Percentiles rank a stretch among this genome's conserved stretches.
These are phyloP conservation scores for Pterocles burchelli DNA, from an alignment of 2,113 vertebrate species.

Conservation along the genomic window DNA sequence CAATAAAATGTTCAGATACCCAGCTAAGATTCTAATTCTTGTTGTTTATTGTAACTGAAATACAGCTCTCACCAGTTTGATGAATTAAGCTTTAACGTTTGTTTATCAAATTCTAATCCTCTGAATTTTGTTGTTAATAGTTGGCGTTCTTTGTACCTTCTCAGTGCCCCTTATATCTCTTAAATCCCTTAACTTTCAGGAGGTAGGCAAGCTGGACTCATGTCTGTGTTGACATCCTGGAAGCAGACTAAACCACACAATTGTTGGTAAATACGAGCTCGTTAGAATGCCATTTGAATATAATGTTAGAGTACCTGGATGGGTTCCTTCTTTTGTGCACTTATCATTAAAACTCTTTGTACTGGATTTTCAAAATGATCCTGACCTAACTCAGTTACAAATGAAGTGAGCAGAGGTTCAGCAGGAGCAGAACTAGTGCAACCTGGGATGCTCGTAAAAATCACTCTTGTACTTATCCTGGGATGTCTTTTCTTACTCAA, in stretches of 20 bases:
- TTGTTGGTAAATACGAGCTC: not conserved
- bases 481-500: not conserved
- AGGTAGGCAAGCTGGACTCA: not conserved
- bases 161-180: not conserved
- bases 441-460: not conserved
- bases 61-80: not conserved
- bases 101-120: not conserved
- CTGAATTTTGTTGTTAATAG: not conserved
- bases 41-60: not conserved
- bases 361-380: not conserved
- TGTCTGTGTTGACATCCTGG: not conserved
- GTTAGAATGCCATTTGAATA: not conserved
- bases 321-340: accelerated
- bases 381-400: not conserved
- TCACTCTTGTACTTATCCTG: not conserved
- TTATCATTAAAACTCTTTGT: not conserved
- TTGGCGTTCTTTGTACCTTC: not conserved
- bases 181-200: not conserved
- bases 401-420: not conserved
- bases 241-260: not conserved
- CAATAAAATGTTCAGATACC: not conserved
- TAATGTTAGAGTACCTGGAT: not conserved
- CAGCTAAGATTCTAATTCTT: not conserved
- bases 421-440: not conserved
- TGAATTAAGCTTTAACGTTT: not conserved